Evolutionary conservation across 2,797 vertebrate species (phyloP).

Genomic region (Loris lydekkerianus): DNA sequence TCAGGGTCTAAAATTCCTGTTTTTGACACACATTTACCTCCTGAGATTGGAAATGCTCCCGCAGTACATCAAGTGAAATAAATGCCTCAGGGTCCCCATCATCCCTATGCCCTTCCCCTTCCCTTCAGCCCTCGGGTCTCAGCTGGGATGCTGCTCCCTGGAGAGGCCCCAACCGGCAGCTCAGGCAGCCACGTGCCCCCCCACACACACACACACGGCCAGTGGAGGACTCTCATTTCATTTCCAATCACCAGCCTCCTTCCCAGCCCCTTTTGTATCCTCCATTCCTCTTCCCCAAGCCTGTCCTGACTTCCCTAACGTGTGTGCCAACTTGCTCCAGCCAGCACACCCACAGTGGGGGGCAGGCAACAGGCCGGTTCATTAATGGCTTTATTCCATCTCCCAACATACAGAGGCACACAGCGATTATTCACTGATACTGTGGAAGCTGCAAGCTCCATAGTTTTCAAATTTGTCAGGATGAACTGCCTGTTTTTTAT

Average conservation of each 20-base stretch:
- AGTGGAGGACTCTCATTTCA: no score
- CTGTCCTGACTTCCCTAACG: neutral
- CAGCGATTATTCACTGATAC: no score
- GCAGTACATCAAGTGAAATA: accelerated
- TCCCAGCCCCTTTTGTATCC: accelerated
- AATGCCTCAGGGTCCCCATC: neutral
- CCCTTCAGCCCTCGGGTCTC: neutral
- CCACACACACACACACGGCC: no score
- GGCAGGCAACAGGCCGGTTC: accelerated
- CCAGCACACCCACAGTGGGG: neutral
- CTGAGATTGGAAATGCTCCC: neutral
- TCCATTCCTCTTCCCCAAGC: neutral
- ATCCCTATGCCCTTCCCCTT: neutral
- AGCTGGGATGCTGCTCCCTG: neutral
- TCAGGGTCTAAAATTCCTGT: neutral
- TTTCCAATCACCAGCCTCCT: neutral
- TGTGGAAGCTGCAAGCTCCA: neutral
- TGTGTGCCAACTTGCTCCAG: neutral
- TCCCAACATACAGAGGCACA: no score
- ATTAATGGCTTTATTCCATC: neutral
- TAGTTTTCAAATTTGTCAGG: neutral
- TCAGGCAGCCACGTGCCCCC: accelerated
- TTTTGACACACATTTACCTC: neutral
- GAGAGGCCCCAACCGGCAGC: neutral
- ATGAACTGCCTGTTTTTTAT: neutral